These are phyloP conservation scores for Apocrypta bakeri DNA, from an alignment of 1,140 invertebrate species.

Conservation along the genomic window DNA sequence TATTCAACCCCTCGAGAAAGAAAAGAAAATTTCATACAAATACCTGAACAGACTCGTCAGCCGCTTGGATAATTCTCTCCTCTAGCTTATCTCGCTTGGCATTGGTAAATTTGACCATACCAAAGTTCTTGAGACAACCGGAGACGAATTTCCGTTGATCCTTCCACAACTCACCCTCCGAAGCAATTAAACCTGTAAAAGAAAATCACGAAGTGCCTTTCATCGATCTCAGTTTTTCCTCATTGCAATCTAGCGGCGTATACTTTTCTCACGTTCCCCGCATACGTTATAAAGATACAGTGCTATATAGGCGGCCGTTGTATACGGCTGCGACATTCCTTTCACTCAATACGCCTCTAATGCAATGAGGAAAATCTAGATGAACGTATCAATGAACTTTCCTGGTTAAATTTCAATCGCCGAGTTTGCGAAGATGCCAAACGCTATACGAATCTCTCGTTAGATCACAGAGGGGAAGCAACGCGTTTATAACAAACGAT, in stretches of 20 bases:
- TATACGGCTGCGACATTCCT: conserved; percentile 6
- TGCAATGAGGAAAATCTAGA: conserved; percentile 36
- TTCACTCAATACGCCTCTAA: conserved; percentile 25
- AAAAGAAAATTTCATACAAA: neutral
- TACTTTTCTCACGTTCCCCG: conserved; percentile 18
- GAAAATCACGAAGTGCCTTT: conserved; percentile 43
- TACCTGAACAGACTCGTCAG: conserved; percentile 79
- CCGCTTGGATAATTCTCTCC: conserved; percentile 78
- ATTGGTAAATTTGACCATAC: conserved; percentile 80
- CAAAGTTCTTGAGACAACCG: conserved; percentile 83
- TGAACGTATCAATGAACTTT: conserved; percentile 45
- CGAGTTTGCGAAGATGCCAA: too few relatives aligned
- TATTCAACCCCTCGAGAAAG: neutral
- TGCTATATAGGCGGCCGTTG: neutral
- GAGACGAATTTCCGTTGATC: conserved; percentile 86
- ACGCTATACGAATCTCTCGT: too few relatives aligned
- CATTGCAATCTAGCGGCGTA: conserved; percentile 6
- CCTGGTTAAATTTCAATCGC: too few relatives aligned
- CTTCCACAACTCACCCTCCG: conserved; percentile 87
- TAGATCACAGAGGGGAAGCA: neutral
- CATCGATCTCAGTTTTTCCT: neutral
- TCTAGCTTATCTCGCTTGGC: conserved; percentile 79
- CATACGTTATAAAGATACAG: conserved; percentile 12
- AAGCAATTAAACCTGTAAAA: conserved; percentile 84
- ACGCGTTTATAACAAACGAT: neutral